Evolutionary conservation across 2,113 vertebrate genomes (phyloP), one percentile per base, ranked within the genome.

Genomic region (Anguilla japonica): DNA sequence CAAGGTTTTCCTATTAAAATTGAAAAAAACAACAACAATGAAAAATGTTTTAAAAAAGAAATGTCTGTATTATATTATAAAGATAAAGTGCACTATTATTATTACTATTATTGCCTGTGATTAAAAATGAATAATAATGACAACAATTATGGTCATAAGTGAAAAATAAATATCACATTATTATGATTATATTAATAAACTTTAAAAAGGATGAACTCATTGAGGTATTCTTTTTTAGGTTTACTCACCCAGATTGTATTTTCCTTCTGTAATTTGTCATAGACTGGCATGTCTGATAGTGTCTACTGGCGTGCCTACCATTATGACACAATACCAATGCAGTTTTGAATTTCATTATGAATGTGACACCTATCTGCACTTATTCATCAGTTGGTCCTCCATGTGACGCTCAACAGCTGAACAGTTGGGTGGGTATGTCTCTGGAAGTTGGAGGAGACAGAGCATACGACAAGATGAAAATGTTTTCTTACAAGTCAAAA

Each of bases 11-110:
- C 87, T 88, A 82, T 88, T 85, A 41, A 85, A 85, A 82, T 50
- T 60, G 46, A 63, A 88, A 78, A 85, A 82, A 85, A 81, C 29
- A 75, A 88, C 67, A 85, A 81, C 71, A 22, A 81, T 60, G 78
- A n/a, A 85, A 63, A 88, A 88, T 81, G 79, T 80, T 82, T 57
- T 93, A 93, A 94, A 93, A 93, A 92, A 89, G 90, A 95, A 94
- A 94, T 93, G 94, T 95, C 95, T 95, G 94, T 95, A 95, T 93
- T 91, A 94, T 95, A 94, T 94, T 94, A 95, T 95, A 95, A 95
- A 94, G 94, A 95, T 95, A 94, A 95, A 95, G 94, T 95, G 95
- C 95, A 95, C 94, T 95, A 95, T 94, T 94, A 95, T 94, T 94
- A 94, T 94, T 85, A 85, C 75, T 85, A 84, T 84, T 95, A 94